Conservation (phyloP, 2,113 vertebrate species). For the Himantopus leucocephalus region DNA sequence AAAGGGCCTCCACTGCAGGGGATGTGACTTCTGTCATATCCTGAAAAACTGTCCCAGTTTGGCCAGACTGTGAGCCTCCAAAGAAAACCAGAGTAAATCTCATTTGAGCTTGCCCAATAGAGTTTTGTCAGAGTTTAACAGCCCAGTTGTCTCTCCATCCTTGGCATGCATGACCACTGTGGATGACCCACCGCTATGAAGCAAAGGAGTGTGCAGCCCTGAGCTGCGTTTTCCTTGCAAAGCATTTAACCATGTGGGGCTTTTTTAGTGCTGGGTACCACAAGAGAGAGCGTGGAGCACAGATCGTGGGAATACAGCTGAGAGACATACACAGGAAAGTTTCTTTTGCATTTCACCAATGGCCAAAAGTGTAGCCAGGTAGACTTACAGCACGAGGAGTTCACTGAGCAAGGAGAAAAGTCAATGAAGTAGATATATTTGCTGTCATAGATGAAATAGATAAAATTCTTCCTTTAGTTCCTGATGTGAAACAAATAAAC, state of each 20-base stretch:
- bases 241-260: fast-evolving
- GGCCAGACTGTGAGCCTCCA: background rate
- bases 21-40: background rate
- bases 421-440: background rate
- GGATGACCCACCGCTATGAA: fast-evolving
- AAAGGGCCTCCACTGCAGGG: background rate
- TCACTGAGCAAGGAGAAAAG: background rate
- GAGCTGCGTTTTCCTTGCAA: background rate
- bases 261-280: background rate
- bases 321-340: background rate
- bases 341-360: background rate
- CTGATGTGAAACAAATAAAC: background rate
- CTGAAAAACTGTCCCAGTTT: background rate
- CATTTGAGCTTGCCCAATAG: background rate
- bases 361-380: background rate
- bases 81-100: background rate
- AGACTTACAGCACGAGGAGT: background rate
- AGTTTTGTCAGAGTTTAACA: background rate
- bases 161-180: background rate
- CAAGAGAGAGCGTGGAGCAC: background rate
- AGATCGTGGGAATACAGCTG: background rate
- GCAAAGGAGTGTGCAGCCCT: background rate
- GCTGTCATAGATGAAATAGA: background rate
- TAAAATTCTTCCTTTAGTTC: background rate
- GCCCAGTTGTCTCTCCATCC: background rate